A percentile compares a stretch with the other conserved stretches of the same genome.
phyloP scores from a whole-genome alignment of 1,140 invertebrate genomes.

The Papilio machaon region DNA sequence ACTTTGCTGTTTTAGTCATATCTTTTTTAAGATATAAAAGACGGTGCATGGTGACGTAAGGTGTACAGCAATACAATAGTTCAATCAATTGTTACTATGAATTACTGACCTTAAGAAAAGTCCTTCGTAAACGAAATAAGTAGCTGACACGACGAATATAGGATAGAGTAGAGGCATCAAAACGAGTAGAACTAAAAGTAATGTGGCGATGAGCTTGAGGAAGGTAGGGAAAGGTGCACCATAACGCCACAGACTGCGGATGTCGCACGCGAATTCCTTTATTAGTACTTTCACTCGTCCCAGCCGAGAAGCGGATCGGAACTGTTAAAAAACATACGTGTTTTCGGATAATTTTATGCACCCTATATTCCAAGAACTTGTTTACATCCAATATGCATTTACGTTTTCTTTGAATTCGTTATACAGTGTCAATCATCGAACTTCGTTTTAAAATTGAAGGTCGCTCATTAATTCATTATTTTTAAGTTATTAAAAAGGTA shows the following conservation, averaged over 20 bases:
- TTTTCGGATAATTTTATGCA: background rate
- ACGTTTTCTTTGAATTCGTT: no score
- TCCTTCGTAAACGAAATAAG: constrained; percentile 69
- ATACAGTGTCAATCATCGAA: background rate
- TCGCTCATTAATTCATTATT: background rate
- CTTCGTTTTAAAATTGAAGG: background rate
- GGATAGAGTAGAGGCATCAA: constrained; percentile 72
- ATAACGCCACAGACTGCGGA: constrained; percentile 69
- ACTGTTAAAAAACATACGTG: constrained; percentile 48
- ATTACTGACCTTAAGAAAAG: constrained; percentile 64
- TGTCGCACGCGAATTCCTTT: constrained; percentile 63
- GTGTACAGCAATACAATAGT: background rate
- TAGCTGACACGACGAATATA: constrained; percentile 59
- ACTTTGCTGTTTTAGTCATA: no score
- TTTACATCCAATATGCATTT: no score
- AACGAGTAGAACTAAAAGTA: constrained; percentile 65
- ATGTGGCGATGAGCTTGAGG: constrained; percentile 71
- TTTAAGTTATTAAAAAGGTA: background rate
- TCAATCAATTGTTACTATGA: background rate
- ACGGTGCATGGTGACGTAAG: background rate
- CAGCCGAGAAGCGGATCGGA: constrained; percentile 61
- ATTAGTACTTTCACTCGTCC: constrained; percentile 54
- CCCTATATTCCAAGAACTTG: no score
- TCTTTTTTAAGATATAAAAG: background rate
- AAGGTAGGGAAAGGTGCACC: constrained; percentile 76